phyloP scores from a whole-genome alignment of 2,888 invertebrate species.

The Isotomurus palustris region DNA sequence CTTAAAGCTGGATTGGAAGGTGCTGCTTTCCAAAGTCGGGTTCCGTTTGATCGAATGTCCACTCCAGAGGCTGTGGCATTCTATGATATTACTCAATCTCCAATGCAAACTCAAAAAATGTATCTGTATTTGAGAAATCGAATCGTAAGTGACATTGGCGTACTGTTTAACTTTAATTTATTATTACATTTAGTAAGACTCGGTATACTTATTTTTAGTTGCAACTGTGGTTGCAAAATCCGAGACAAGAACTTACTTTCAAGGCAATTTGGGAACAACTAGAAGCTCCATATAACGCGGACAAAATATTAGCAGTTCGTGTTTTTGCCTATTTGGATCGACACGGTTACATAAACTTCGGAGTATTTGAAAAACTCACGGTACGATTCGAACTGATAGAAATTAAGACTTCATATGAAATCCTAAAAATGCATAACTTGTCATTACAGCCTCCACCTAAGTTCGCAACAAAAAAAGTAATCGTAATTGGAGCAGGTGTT shows the following conservation, averaged over 20 bases:
- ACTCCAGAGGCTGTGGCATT: slow-evolving; percentile 90
- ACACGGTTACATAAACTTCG: slow-evolving; percentile 96
- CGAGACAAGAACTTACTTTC: slow-evolving; percentile 80
- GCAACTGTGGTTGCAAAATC: slow-evolving; percentile 94
- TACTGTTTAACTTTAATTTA: not conserved
- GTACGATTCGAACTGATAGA: slow-evolving; percentile 55
- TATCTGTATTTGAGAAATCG: slow-evolving; percentile 89
- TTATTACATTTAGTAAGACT: slow-evolving; percentile 16
- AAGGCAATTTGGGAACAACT: slow-evolving; percentile 77
- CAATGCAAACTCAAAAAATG: slow-evolving; percentile 75
- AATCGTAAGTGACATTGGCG: slow-evolving; percentile 54
- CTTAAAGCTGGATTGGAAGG: slow-evolving; percentile 68
- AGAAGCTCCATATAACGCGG: slow-evolving; percentile 85
- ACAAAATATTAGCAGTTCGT: slow-evolving; percentile 73
- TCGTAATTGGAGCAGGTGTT: slow-evolving; percentile 74
- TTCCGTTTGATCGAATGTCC: slow-evolving; percentile 92
- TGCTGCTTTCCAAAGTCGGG: slow-evolving; percentile 85
- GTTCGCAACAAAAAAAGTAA: slow-evolving; percentile 56
- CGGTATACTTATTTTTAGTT: no score
- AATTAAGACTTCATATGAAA: slow-evolving; percentile 45
- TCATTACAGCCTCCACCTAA: slow-evolving; percentile 49
- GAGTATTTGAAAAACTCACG: slow-evolving; percentile 82
- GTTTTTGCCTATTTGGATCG: slow-evolving; percentile 88
- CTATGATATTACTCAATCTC: slow-evolving; percentile 80
- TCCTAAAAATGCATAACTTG: slow-evolving; percentile 43